A percentile compares a stretch with the other conserved stretches of the same genome.
These are phyloP conservation scores for Melanotaenia nigrans DNA, from an alignment of 2,797 vertebrate genomes.

Conservation along the genomic window DNA sequence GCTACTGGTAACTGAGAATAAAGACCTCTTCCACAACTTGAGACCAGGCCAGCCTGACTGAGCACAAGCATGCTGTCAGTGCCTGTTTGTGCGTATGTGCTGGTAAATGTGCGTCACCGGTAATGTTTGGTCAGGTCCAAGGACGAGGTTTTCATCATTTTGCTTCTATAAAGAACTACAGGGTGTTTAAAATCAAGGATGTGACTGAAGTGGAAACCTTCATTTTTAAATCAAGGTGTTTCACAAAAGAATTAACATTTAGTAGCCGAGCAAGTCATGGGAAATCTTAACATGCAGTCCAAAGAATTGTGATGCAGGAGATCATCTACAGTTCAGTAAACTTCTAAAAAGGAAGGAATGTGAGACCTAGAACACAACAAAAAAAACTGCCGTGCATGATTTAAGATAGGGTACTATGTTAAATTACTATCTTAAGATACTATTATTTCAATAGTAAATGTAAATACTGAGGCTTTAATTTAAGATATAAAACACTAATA, in stretches of 20 bases:
- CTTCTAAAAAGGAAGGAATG: neutral
- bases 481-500: too few relatives aligned
- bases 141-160: neutral
- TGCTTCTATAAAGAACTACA: neutral
- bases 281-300: neutral
- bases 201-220: too few relatives aligned
- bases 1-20: slow-evolving; percentile 53
- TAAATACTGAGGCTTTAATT: too few relatives aligned
- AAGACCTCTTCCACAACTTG: slow-evolving; percentile 23
- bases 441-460: neutral
- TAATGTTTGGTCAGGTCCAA: neutral
- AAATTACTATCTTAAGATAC: too few relatives aligned
- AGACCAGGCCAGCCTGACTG: slow-evolving; percentile 27
- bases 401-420: too few relatives aligned
- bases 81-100: neutral
- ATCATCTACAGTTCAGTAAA: neutral
- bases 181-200: neutral
- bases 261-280: neutral
- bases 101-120: slow-evolving; percentile 35
- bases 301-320: neutral
- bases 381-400: neutral
- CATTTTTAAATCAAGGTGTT: neutral
- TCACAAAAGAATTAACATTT: neutral
- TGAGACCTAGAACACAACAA: neutral
- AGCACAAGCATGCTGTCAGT: slow-evolving; percentile 30